These are phyloP conservation scores for Danio kyathit DNA, from an alignment of 2,797 vertebrate species.

Conservation along the genomic window DNA sequence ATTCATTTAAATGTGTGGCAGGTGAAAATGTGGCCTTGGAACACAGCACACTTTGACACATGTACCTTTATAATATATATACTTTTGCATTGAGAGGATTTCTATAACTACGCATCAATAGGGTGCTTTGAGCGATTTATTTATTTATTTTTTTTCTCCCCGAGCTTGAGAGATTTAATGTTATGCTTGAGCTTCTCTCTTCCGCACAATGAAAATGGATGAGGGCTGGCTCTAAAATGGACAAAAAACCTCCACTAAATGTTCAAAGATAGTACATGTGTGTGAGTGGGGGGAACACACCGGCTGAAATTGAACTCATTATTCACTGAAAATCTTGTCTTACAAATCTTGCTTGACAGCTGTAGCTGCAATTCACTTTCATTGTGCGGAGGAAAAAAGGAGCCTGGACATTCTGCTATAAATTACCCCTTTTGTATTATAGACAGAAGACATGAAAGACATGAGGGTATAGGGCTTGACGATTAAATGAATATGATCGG, in stretches of 20 bases:
- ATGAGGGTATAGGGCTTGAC: background rate
- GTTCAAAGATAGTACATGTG: background rate
- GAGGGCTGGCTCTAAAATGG: background rate
- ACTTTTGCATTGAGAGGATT: no score
- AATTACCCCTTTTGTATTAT: background rate
- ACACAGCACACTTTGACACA: no score
- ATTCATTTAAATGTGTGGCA: no score
- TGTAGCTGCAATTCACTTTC: background rate
- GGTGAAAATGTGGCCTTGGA: no score
- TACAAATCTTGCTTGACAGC: constrained; percentile 1
- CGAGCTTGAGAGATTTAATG: background rate
- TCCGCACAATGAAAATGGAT: background rate
- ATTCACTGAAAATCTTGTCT: constrained; percentile 20
- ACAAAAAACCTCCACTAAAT: background rate
- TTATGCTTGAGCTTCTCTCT: background rate
- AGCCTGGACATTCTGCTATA: background rate
- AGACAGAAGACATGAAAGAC: background rate
- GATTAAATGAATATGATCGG: background rate
- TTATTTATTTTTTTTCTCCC: background rate
- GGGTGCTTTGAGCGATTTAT: background rate
- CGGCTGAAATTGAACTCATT: background rate
- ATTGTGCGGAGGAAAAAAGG: background rate
- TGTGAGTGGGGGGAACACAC: background rate
- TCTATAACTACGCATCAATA: no score
- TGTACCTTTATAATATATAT: no score